phyloP scores from a whole-genome alignment of 2,888 invertebrate species.

The Caradrina clavipalpis region DNA sequence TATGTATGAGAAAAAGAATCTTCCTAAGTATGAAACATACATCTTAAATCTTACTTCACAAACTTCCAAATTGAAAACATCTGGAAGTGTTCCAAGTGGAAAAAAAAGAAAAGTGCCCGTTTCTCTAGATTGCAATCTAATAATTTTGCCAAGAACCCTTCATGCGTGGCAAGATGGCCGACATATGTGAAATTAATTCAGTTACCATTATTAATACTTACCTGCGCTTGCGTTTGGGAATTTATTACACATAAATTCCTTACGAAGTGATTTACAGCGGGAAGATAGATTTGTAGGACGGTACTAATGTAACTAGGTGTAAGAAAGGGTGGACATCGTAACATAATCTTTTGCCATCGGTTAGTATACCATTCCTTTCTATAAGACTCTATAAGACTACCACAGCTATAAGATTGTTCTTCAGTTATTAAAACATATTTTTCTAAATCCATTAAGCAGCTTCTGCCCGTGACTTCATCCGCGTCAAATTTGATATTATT shows the following conservation, averaged over 20 bases:
- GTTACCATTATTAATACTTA: slow-evolving; percentile 68
- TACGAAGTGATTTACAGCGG: slow-evolving; percentile 67
- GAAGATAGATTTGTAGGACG: slow-evolving; percentile 65
- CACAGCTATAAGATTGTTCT: no score
- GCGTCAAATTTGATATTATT: no score
- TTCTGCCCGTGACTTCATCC: no score
- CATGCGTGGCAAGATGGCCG: slow-evolving; percentile 52
- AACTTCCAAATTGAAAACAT: slow-evolving; percentile 62
- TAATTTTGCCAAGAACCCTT: slow-evolving; percentile 63
- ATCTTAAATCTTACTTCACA: slow-evolving; percentile 44
- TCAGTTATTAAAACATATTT: no score
- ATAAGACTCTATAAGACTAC: no score
- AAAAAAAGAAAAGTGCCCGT: slow-evolving; percentile 52
- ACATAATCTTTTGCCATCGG: no score
- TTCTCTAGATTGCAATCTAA: slow-evolving; percentile 61
- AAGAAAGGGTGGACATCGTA: not conserved
- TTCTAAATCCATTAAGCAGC: no score
- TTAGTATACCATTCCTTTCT: no score
- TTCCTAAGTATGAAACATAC: slow-evolving; percentile 28
- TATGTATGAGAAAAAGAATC: slow-evolving; percentile 10
- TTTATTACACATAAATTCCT: slow-evolving; percentile 70
- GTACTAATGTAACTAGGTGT: slow-evolving; percentile 31
- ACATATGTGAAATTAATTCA: slow-evolving; percentile 69
- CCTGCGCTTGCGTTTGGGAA: slow-evolving; percentile 68
- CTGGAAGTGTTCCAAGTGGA: slow-evolving; percentile 60